phyloP scores from a whole-genome alignment of 2,797 vertebrate genomes.

The Helicolenus hilgendorfi region DNA sequence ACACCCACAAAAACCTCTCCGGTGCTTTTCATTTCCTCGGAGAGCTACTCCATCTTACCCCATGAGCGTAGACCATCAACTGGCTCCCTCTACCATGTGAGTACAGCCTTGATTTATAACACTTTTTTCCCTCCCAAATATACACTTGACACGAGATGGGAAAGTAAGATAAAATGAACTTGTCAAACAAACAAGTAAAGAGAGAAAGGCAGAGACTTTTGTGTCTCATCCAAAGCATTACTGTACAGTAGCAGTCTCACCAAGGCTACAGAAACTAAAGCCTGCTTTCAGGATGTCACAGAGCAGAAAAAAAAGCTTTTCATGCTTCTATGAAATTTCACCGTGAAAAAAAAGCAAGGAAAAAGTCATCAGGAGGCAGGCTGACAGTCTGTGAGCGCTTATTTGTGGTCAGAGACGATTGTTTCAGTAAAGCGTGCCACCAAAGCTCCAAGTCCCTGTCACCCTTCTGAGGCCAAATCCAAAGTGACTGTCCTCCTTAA shows the following conservation, averaged over 20 bases:
- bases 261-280: slow-evolving; percentile 84
- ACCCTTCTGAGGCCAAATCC: slow-evolving; percentile 83
- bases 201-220: slow-evolving; percentile 68
- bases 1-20: slow-evolving; percentile 36
- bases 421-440: slow-evolving; percentile 84
- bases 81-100: slow-evolving; percentile 1
- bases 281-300: slow-evolving; percentile 80
- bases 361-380: slow-evolving; percentile 67
- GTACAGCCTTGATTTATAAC: slow-evolving; percentile 66
- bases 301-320: slow-evolving; percentile 71
- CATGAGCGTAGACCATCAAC: slow-evolving; percentile 23
- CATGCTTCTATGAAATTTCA: slow-evolving; percentile 74
- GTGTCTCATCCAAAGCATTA: slow-evolving; percentile 73
- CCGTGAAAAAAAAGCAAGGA: slow-evolving; percentile 33
- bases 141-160: slow-evolving; percentile 71
- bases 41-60: slow-evolving; percentile 38
- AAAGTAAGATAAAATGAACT: slow-evolving; percentile 78
- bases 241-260: slow-evolving; percentile 59
- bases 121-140: slow-evolving; percentile 28
- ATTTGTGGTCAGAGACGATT: slow-evolving; percentile 72
- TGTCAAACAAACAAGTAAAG: slow-evolving; percentile 76
- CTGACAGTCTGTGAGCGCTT: slow-evolving; percentile 67
- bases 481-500: slow-evolving; percentile 84
- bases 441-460: slow-evolving; percentile 83
- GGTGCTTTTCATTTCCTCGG: slow-evolving; percentile 31